These are phyloP conservation scores for Equus quagga DNA, from an alignment of 2,113 vertebrate species.

Conservation along the genomic window DNA sequence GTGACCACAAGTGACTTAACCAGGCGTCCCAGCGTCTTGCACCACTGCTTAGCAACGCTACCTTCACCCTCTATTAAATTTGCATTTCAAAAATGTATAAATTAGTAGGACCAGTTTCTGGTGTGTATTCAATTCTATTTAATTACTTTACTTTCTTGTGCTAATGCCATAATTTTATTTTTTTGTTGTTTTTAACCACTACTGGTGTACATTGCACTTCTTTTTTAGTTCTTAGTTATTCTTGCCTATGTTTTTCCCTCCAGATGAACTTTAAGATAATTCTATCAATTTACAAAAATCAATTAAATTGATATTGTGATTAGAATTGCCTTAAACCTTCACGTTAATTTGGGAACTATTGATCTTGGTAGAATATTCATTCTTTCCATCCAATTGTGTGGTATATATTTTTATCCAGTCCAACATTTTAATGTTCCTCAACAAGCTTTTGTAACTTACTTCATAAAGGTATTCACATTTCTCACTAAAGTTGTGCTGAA, in stretches of 20 bases:
- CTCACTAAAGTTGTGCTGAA: background rate
- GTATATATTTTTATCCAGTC: slow-evolving; percentile 1
- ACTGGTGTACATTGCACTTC: background rate
- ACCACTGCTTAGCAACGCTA: background rate
- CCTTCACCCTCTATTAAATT: background rate
- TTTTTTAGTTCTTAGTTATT: background rate
- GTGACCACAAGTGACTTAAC: background rate
- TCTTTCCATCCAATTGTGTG: background rate
- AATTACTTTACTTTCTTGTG: background rate
- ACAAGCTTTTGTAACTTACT: slow-evolving; percentile 8
- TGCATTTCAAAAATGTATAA: background rate
- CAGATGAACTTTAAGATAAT: background rate
- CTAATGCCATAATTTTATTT: background rate
- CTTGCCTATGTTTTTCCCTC: background rate
- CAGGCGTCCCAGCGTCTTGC: background rate
- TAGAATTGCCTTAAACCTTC: slow-evolving; percentile 9
- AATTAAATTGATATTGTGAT: slow-evolving; percentile 1
- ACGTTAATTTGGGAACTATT: slow-evolving; percentile 9
- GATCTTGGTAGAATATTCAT: slow-evolving; percentile 25
- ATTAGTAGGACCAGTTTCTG: background rate
- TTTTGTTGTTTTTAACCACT: slow-evolving; percentile 4
- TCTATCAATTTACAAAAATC: slow-evolving; percentile 8
- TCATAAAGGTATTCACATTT: background rate
- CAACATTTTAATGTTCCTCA: background rate
- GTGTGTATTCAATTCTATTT: background rate